Conservation (phyloP, 1,140 invertebrate species). For the Micrasema longulum region DNA sequence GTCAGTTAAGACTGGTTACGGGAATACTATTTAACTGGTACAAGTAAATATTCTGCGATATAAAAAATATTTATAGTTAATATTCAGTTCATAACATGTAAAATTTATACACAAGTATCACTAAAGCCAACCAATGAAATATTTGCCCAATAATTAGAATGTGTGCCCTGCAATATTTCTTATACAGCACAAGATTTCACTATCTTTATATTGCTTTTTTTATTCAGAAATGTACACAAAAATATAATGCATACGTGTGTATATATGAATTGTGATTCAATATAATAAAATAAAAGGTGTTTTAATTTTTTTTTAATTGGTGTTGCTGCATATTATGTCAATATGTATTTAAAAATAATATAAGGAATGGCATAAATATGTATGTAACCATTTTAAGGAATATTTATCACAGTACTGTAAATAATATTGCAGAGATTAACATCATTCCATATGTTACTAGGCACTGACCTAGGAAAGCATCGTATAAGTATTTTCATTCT, state of each 20-base stretch:
- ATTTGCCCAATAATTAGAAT: background rate
- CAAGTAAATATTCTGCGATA: slow-evolving; percentile 30
- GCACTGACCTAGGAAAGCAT: slow-evolving; percentile 20
- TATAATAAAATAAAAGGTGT: too few relatives aligned
- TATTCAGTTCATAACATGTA: slow-evolving; percentile 35
- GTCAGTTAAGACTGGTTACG: slow-evolving; percentile 25
- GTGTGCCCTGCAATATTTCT: slow-evolving; percentile 4
- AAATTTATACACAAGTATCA: slow-evolving; percentile 35
- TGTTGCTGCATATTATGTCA: too few relatives aligned
- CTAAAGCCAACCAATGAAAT: slow-evolving; percentile 23
- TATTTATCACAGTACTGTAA: too few relatives aligned
- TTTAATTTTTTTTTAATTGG: too few relatives aligned
- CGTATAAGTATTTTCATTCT: slow-evolving; percentile 3
- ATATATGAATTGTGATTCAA: too few relatives aligned
- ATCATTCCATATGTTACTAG: background rate
- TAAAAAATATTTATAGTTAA: slow-evolving; percentile 38
- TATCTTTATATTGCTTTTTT: too few relatives aligned
- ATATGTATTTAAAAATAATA: too few relatives aligned
- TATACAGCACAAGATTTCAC: slow-evolving; percentile 1
- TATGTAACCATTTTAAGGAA: too few relatives aligned
- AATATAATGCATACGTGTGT: too few relatives aligned
- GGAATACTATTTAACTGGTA: slow-evolving; percentile 18
- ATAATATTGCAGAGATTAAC: background rate
- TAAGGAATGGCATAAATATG: too few relatives aligned
- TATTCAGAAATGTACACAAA: too few relatives aligned